Evolutionary conservation across 2,113 vertebrate species (phyloP).

Genomic region (Scartelaos histophorus): DNA sequence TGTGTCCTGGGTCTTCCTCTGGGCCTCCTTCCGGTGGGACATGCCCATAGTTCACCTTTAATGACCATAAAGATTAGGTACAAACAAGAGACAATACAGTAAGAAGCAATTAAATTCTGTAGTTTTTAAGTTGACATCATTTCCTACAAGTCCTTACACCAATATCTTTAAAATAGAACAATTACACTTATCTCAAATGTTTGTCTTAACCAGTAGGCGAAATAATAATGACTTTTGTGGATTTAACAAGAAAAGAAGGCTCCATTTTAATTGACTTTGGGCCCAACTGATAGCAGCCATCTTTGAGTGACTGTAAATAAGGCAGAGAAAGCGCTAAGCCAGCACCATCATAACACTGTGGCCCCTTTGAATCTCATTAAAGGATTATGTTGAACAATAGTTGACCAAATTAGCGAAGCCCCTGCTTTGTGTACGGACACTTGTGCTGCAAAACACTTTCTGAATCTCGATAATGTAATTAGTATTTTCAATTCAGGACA

Average conservation of each 20-base stretch:
- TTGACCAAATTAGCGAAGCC: slow-evolving; percentile 4
- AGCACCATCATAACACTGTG: neutral
- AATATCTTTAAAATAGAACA: neutral
- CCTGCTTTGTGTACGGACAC: slow-evolving; percentile 2
- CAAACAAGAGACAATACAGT: too few relatives aligned
- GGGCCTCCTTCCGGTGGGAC: too few relatives aligned
- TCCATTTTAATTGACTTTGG: neutral
- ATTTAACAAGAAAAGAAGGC: neutral
- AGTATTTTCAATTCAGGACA: neutral
- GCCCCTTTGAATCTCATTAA: slow-evolving; percentile 4
- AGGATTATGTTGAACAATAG: slow-evolving; percentile 12
- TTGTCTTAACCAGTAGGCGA: neutral
- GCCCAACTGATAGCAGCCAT: neutral
- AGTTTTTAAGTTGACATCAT: neutral
- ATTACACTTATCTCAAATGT: neutral
- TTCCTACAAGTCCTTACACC: neutral
- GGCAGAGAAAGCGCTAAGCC: neutral
- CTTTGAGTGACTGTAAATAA: neutral
- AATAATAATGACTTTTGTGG: neutral
- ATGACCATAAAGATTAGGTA: too few relatives aligned
- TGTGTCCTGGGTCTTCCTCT: too few relatives aligned
- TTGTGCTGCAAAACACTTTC: slow-evolving; percentile 1
- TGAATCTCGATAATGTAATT: slow-evolving; percentile 7
- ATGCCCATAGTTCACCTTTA: too few relatives aligned
- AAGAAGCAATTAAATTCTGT: neutral